phyloP scores from a whole-genome alignment of 2,113 vertebrate species.

The Heptranchias perlo region DNA sequence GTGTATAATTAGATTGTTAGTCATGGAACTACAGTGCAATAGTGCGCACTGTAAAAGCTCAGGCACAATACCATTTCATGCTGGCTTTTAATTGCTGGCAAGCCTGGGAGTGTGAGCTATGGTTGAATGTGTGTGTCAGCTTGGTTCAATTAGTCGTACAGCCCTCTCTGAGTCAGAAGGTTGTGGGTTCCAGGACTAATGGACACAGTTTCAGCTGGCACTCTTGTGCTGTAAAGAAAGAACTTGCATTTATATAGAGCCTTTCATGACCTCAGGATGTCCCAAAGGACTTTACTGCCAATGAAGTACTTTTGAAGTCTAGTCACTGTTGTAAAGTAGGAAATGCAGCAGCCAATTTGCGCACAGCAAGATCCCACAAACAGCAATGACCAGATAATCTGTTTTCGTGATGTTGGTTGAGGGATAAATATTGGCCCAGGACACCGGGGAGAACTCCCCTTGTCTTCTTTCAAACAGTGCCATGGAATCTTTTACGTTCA shows the following conservation, averaged over 20 bases:
- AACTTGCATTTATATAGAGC: too few species aligned
- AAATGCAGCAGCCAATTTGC: not conserved
- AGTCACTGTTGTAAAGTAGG: not conserved
- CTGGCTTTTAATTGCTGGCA: not conserved
- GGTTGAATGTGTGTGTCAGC: not conserved
- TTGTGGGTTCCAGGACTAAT: not conserved
- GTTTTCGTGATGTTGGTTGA: too few species aligned
- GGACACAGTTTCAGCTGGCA: not conserved
- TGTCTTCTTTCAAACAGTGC: too few species aligned
- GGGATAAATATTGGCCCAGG: too few species aligned
- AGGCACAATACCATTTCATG: not conserved
- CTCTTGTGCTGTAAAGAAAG: too few species aligned
- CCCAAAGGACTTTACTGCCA: not conserved
- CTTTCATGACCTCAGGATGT: not conserved
- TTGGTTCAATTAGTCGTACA: not conserved
- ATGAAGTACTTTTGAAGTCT: not conserved
- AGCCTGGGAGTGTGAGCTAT: not conserved
- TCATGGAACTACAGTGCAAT: not conserved
- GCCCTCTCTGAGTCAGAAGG: not conserved
- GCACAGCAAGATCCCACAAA: not conserved
- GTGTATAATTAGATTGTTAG: constrained; percentile 18
- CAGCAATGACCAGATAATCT: not conserved
- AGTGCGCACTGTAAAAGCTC: not conserved
- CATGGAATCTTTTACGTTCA: too few species aligned
- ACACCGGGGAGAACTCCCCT: too few species aligned